Conservation (phyloP, 2,797 vertebrate species). For the Taeniopygia guttata region DNA sequence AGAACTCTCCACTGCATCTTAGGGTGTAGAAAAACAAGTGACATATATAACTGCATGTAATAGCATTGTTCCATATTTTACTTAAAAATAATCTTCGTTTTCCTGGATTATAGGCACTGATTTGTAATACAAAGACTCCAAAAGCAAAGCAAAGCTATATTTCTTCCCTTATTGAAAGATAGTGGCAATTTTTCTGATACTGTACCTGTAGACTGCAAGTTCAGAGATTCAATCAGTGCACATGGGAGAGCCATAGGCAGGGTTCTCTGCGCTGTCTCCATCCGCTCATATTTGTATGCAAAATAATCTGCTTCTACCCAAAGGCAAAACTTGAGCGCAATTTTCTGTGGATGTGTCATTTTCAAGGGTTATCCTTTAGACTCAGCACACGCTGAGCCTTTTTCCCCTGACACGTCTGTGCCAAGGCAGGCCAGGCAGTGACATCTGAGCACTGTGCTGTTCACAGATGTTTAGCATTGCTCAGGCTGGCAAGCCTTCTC, state of each 20-base stretch:
- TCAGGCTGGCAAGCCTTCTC: background rate
- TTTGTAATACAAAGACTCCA: conserved; percentile 4
- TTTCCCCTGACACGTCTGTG: background rate
- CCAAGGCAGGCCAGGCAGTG: background rate
- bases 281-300: background rate
- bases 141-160: background rate
- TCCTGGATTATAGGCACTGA: background rate
- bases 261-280: background rate
- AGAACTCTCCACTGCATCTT: background rate
- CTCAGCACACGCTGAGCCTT: background rate
- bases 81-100: background rate
- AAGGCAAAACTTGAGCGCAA: background rate
- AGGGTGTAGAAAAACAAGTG: background rate
- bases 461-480: background rate
- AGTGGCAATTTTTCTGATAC: background rate
- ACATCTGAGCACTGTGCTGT: background rate
- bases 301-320: background rate
- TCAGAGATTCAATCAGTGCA: background rate
- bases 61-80: background rate
- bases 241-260: background rate
- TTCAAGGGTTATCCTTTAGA: background rate
- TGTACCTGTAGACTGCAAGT: background rate
- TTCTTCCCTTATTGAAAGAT: conserved; percentile 18
- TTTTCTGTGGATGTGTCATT: background rate
- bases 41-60: background rate